phyloP scores from a whole-genome alignment of 2,113 vertebrate genomes.

The Vulpes vulpes region DNA sequence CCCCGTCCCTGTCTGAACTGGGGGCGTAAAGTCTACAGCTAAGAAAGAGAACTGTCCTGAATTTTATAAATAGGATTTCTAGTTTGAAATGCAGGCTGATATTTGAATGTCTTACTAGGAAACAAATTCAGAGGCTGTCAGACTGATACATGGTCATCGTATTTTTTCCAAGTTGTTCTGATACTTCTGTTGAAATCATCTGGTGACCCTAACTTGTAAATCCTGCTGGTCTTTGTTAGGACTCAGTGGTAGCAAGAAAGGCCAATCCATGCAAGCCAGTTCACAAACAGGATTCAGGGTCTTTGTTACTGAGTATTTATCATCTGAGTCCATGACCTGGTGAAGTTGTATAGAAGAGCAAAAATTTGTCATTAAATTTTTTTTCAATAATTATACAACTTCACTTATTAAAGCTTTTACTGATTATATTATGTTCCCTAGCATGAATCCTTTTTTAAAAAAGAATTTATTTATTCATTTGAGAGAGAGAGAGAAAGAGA shows the following conservation, averaged over 20 bases:
- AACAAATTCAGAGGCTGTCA: conserved; percentile 34
- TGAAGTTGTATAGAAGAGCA: not conserved
- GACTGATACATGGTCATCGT: not conserved
- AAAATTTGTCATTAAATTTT: not conserved
- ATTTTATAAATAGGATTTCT: conserved; percentile 18
- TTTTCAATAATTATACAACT: not conserved
- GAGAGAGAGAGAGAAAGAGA: too few species aligned
- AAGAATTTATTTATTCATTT: too few species aligned
- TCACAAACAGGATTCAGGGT: not conserved
- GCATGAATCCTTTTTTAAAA: not conserved
- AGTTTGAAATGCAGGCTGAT: conserved; percentile 16
- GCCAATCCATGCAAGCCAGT: not conserved
- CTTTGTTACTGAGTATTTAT: not conserved
- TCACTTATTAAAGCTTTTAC: not conserved
- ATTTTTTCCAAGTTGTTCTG: not conserved
- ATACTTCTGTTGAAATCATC: conserved; percentile 48
- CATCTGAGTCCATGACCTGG: not conserved
- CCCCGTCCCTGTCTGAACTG: not conserved
- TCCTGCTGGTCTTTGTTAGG: not conserved
- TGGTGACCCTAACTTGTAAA: not conserved
- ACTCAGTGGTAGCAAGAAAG: not conserved
- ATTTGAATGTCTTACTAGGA: not conserved
- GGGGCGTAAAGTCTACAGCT: not conserved
- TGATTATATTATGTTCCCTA: not conserved
- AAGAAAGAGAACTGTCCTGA: not conserved